Percentiles rank a stretch among this genome's conserved stretches.
Evolutionary conservation across 2,113 vertebrate species (phyloP).

Genomic region (Ctenodactylus gundi): DNA sequence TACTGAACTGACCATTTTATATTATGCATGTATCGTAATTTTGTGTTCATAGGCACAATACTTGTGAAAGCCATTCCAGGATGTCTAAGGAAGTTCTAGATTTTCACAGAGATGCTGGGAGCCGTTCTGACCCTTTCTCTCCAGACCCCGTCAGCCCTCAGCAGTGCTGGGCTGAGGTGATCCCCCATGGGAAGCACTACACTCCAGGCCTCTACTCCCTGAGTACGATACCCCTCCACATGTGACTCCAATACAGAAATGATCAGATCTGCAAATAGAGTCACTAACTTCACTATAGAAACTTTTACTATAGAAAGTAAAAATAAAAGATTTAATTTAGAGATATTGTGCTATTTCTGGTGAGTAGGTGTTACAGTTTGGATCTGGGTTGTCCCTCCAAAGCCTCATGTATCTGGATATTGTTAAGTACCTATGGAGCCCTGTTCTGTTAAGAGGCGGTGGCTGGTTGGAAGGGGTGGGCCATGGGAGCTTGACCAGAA

Average conservation of each 20-base stretch:
- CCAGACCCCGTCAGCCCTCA: neutral
- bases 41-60: neutral
- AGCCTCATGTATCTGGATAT: no score
- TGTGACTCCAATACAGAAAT: neutral
- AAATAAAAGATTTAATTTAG: neutral
- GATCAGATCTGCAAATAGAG: neutral
- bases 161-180: neutral
- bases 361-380: no score
- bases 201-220: neutral
- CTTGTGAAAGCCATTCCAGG: constrained; percentile 8
- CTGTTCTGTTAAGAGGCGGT: no score
- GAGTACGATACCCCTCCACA: neutral
- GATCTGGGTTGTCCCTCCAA: no score
- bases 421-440: no score
- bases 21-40: no score
- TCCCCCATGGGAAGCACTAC: neutral
- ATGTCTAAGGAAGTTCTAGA: neutral
- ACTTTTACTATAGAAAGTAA: no score
- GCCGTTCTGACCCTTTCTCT: neutral
- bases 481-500: no score
- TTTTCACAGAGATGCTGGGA: neutral
- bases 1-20: neutral
- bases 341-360: neutral
- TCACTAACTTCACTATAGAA: neutral
- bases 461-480: no score